Percentiles rank a stretch among this genome's conserved stretches.
phyloP scores from a whole-genome alignment of 2,888 invertebrate species.

The Lucinisca nassula region DNA sequence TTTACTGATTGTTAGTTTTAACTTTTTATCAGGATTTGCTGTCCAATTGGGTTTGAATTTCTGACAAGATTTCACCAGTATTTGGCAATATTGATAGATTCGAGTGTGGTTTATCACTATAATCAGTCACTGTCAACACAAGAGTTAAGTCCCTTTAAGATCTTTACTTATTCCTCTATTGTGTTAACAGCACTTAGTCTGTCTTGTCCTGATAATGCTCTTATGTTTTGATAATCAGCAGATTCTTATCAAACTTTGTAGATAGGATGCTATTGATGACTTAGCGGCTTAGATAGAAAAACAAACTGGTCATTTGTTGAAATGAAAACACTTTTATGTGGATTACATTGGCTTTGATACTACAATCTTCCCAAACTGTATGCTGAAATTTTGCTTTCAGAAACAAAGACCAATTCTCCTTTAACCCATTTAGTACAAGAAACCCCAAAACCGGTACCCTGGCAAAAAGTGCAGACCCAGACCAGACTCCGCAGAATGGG shows the following conservation, averaged over 20 bases:
- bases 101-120: not conserved
- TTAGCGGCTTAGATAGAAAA: not conserved
- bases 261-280: constrained; percentile 9
- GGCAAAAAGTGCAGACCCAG: too few species aligned
- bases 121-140: not conserved
- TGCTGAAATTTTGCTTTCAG: too few species aligned
- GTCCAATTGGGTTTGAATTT: not conserved
- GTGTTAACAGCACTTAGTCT: constrained; percentile 6
- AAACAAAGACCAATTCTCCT: too few species aligned
- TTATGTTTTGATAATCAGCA: not conserved
- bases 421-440: too few species aligned
- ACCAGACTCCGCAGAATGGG: too few species aligned
- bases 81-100: not conserved
- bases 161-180: not conserved
- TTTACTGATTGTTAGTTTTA: not conserved
- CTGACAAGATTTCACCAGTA: constrained; percentile 11
- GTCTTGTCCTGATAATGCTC: not conserved
- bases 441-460: too few species aligned
- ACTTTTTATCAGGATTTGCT: not conserved
- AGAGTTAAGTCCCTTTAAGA: not conserved
- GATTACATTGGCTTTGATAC: too few species aligned
- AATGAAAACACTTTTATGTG: not conserved
- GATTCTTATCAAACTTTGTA: not conserved
- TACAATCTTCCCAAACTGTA: too few species aligned
- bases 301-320: not conserved